Base-by-base conservation (phyloP, 2,797 vertebrate species). In the Cuniculus paca region DNA sequence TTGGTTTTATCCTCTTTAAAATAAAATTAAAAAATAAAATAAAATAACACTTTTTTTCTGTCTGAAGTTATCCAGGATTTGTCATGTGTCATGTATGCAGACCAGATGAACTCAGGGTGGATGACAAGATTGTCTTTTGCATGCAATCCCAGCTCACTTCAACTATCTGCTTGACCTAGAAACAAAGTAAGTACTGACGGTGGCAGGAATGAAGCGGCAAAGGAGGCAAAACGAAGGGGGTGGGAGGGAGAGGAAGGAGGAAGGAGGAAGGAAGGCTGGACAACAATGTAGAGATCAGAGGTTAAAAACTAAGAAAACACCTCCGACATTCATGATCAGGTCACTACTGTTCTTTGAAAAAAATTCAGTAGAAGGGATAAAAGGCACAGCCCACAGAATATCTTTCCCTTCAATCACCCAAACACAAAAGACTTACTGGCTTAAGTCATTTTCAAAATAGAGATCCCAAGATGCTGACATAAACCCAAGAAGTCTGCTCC, bases 221-320 rank as follows among this genome's bases (percentile, higher is more conserved):
- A 79, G 36, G 10, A 24, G 10, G 14, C 2, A 13, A 74, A 14
- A 45, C 28, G 24, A 74, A 16, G 11, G 60, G n/a, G 19, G 28
- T 26, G 26, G 26, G 1, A 63, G 11, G 28, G 34, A n/a, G 26
- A 26, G 24, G n/a, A 3, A 42, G 45, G 2, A 26, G 24, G n/a
- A 3, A 42, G 45, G 2, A n/a, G 36, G 36, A 48, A 28, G 45
- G 17, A 2, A 80, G 12, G 36, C 2, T 5, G 65, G 24, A 9
- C 28, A 24, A 39, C 4, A 58, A 20, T 16, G 9, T 36, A 65
- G 17, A 74, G 17, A 61, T 58, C 31, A 72, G 58, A 82, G 58
- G 34, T 31, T 93, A 83, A 79, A 70, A 82, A 87, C 20, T 48
- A 31, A 91, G 85, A 78, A 65, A 86, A 65, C 70, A 80, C 31